phyloP scores from a whole-genome alignment of 1,140 invertebrate species.

The Brachionus paranguensis region DNA sequence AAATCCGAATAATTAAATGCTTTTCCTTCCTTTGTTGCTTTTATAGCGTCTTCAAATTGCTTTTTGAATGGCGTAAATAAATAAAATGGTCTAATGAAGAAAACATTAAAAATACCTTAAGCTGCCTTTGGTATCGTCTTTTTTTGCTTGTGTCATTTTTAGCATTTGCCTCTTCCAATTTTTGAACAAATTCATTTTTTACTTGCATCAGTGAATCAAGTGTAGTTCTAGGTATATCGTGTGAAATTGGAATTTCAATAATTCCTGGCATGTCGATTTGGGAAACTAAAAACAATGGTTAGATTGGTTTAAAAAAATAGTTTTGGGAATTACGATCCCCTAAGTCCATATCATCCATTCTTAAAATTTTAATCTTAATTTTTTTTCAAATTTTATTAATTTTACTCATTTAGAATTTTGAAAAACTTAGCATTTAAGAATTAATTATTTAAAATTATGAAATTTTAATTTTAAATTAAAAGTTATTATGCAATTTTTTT shows the following conservation, averaged over 20 bases:
- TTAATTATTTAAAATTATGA: background rate
- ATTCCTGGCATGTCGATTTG: background rate
- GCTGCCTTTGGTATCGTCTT: constrained; percentile 5
- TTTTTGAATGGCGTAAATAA: background rate
- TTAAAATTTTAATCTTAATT: background rate
- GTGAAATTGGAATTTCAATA: background rate
- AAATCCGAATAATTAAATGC: constrained; percentile 73
- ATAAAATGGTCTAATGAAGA: too few species aligned
- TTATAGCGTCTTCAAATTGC: constrained; percentile 85
- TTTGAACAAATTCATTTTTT: constrained; percentile 8
- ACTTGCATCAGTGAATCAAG: constrained; percentile 1
- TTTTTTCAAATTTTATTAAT: background rate
- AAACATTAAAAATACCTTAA: background rate
- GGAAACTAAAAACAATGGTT: background rate
- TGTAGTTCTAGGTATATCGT: constrained; percentile 9
- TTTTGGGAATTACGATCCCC: background rate
- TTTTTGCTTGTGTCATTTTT: constrained; percentile 4
- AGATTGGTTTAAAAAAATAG: background rate
- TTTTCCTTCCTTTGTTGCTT: constrained; percentile 68
- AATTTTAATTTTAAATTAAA: background rate
- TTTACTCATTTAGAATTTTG: background rate
- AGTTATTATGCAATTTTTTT: background rate
- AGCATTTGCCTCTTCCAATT: constrained; percentile 12
- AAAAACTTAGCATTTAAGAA: background rate
- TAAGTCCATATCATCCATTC: background rate